Evolutionary conservation across 2,797 vertebrate genomes (phyloP).

Genomic region (Microcaecilia unicolor): DNA sequence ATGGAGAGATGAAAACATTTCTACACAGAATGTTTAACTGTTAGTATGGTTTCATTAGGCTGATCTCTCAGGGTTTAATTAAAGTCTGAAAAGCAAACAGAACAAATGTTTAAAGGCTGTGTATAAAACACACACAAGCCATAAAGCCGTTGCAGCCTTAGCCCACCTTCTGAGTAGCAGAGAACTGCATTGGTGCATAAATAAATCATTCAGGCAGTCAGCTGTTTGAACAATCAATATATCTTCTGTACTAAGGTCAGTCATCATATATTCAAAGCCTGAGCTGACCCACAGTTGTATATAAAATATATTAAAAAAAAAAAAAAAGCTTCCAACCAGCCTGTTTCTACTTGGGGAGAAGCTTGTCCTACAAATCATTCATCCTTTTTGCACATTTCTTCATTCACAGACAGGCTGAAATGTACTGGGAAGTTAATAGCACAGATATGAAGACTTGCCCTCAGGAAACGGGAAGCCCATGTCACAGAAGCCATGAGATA

Average conservation of each 20-base stretch:
- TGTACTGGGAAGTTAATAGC: constrained; percentile 8
- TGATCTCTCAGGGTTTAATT: constrained; percentile 27
- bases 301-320: constrained; percentile 34
- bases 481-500: neutral
- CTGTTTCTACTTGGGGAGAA: constrained; percentile 3
- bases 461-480: neutral
- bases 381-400: constrained; percentile 11
- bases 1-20: constrained; percentile 12
- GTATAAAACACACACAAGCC: neutral
- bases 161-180: constrained; percentile 3
- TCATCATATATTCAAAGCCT: neutral
- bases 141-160: neutral
- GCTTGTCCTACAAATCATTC: constrained; percentile 14
- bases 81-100: constrained; percentile 9
- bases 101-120: constrained; percentile 4
- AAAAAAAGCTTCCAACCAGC: constrained; percentile 16
- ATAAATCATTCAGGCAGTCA: constrained; percentile 18
- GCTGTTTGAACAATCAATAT: constrained; percentile 23
- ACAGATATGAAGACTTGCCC: constrained; percentile 2
- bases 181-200: constrained; percentile 6
- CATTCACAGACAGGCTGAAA: neutral
- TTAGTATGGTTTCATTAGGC: constrained; percentile 5
- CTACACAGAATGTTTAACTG: neutral
- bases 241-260: constrained; percentile 9
- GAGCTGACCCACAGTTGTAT: neutral